phyloP scores from a whole-genome alignment of 2,113 vertebrate species.

The Budorcas taxicolor region DNA sequence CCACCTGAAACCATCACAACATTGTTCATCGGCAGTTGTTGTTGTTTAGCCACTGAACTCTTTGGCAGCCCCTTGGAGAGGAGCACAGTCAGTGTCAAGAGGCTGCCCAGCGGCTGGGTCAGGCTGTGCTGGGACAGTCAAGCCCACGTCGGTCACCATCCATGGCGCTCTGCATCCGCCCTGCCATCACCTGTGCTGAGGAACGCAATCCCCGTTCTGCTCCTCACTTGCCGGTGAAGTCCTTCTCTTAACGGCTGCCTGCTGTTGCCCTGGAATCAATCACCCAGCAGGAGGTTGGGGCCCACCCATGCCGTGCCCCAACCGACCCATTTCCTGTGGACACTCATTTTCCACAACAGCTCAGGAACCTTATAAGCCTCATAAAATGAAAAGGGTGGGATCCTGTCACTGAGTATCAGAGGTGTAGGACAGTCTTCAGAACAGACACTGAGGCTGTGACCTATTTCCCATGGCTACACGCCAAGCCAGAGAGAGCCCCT shows the following conservation, averaged over 20 bases:
- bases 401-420: neutral
- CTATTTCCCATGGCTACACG: neutral
- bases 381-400: neutral
- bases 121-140: fast-evolving
- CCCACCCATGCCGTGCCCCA: neutral
- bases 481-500: neutral
- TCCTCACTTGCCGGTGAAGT: neutral
- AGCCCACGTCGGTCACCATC: fast-evolving
- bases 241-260: neutral
- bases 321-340: neutral
- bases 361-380: neutral
- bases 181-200: neutral
- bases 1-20: neutral
- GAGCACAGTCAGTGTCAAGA: neutral
- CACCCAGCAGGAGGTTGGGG: neutral
- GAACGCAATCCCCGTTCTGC: fast-evolving
- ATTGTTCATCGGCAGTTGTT: neutral
- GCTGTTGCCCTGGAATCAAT: neutral
- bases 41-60: neutral
- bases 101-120: neutral
- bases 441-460: neutral
- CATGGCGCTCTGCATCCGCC: fast-evolving
- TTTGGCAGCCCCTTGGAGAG: neutral
- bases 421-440: neutral
- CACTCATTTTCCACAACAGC: neutral